Percentiles rank a stretch among this genome's conserved stretches.
Conservation (phyloP, 2,113 vertebrate genomes). For the Merops nubicus region DNA sequence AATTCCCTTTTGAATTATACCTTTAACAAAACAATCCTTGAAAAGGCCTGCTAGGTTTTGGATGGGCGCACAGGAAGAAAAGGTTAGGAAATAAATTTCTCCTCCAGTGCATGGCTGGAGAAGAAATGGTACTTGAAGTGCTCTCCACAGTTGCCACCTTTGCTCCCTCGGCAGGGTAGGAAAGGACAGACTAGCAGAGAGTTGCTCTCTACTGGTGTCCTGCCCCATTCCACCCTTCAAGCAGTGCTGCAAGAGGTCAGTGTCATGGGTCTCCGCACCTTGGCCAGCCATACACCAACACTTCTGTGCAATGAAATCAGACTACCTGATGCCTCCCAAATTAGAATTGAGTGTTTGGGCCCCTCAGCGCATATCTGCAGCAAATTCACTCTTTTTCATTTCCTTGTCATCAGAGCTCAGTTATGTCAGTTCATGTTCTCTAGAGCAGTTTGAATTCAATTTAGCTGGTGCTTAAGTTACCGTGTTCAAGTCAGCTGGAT, state of each 20-base stretch:
- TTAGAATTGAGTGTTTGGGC: neutral
- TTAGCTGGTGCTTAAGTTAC: constrained; percentile 39
- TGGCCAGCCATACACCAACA: neutral
- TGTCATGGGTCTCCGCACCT: fast-evolving
- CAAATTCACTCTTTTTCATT: neutral
- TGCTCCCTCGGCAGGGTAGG: neutral
- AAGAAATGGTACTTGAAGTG: neutral
- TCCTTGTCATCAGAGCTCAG: neutral
- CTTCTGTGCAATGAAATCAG: neutral
- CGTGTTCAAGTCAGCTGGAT: neutral
- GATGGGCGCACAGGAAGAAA: neutral
- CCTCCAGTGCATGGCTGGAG: neutral
- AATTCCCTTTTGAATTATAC: constrained; percentile 13
- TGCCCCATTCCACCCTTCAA: neutral
- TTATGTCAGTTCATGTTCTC: neutral
- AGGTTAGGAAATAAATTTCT: neutral
- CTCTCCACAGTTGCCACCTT: neutral
- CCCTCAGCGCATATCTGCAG: neutral
- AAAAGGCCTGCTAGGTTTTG: neutral
- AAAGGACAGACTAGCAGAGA: neutral
- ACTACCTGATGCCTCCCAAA: neutral
- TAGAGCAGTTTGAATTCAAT: constrained; percentile 37
- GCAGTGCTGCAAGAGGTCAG: neutral
- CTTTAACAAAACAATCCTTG: neutral
- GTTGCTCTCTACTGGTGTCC: neutral